Evolutionary conservation across 2,113 vertebrate species (phyloP).

Genomic region (Monarcha castaneiventris): DNA sequence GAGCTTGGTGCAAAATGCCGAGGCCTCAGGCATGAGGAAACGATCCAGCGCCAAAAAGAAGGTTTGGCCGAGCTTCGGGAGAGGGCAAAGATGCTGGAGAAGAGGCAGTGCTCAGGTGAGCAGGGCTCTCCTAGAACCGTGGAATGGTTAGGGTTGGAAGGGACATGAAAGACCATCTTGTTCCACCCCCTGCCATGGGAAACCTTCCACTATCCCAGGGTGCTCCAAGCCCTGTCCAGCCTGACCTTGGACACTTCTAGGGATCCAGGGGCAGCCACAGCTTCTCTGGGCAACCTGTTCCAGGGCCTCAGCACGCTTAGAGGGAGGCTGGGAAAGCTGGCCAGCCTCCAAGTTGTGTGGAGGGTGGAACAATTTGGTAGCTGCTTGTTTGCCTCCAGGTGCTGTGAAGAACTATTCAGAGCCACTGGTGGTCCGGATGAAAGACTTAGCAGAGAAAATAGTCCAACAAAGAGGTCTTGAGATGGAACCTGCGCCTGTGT

Average conservation of each 20-base stretch:
- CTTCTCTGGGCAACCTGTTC: not conserved
- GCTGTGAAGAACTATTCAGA: not conserved
- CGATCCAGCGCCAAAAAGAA: constrained; percentile 71
- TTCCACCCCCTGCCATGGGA: not conserved
- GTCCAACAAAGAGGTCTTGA: not conserved
- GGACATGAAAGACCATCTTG: not conserved
- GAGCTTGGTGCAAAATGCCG: constrained; percentile 64
- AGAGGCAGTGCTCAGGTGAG: not conserved
- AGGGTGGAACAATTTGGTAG: not conserved
- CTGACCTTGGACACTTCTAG: not conserved
- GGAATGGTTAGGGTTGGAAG: not conserved
- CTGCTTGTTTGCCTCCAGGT: constrained; percentile 9
- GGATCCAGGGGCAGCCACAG: not conserved
- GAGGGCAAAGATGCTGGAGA: constrained; percentile 68
- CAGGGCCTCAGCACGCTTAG: not conserved
- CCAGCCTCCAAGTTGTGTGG: not conserved
- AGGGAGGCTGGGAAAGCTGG: not conserved
- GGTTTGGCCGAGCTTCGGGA: constrained; percentile 70
- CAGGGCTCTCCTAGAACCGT: not conserved
- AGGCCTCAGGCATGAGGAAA: constrained; percentile 74
- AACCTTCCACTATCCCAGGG: rapidly evolving
- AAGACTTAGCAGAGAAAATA: constrained; percentile 4
- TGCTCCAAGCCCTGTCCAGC: not conserved
- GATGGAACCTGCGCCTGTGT: not conserved
- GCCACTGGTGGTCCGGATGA: not conserved